Conservation (phyloP, 2,888 invertebrate species). For the Zelleria hepariella region DNA sequence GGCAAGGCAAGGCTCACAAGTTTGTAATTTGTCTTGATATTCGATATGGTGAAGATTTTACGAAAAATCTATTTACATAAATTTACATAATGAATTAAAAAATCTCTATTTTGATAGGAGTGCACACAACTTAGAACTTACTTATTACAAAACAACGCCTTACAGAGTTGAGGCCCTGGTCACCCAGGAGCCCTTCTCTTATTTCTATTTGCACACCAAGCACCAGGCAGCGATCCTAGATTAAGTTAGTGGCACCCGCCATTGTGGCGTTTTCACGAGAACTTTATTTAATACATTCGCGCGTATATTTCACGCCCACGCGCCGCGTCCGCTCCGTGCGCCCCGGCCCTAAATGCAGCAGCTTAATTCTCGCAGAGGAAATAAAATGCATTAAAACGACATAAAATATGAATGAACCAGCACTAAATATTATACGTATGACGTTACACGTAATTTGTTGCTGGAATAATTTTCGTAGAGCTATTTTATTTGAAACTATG, state of each 20-base stretch:
- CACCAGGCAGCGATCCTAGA: slow-evolving; percentile 27
- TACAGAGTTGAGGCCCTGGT: too few species aligned
- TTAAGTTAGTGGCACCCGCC: slow-evolving; percentile 47
- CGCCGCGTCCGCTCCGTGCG: slow-evolving; percentile 14
- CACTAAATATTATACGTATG: not conserved
- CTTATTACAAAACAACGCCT: too few species aligned
- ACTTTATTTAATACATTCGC: slow-evolving; percentile 37
- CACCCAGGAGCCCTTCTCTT: not conserved
- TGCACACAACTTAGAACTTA: too few species aligned
- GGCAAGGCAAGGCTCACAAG: too few species aligned
- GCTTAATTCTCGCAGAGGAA: slow-evolving; percentile 32
- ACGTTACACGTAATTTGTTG: not conserved
- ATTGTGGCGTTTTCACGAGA: slow-evolving; percentile 56
- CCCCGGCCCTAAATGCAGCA: slow-evolving; percentile 22
- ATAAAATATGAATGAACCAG: not conserved
- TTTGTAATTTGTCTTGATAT: too few species aligned
- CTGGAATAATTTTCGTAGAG: not conserved
- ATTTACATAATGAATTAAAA: too few species aligned
- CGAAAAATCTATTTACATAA: too few species aligned
- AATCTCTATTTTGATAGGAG: too few species aligned
- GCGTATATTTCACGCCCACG: slow-evolving; percentile 41
- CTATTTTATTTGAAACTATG: not conserved
- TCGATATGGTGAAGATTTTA: too few species aligned
- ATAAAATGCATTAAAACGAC: slow-evolving; percentile 30
- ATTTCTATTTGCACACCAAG: not conserved